Evolutionary conservation across 2,797 vertebrate genomes (phyloP).

Genomic region (Lithobates sylvaticus): DNA sequence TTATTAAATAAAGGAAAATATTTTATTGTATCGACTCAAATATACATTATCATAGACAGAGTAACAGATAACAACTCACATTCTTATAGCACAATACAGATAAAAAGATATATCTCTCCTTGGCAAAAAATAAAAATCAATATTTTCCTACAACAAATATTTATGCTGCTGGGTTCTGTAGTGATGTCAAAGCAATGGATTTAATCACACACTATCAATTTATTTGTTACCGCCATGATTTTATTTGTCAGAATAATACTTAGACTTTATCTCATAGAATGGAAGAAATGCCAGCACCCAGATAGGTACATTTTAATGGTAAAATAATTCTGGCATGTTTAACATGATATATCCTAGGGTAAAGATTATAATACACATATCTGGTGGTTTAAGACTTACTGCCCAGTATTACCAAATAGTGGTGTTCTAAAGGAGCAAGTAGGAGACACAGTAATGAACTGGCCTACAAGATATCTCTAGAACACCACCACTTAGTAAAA

Average conservation of each 20-base stretch:
- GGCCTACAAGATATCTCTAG: background rate
- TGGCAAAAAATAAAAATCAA: constrained; percentile 61
- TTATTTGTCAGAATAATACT: constrained; percentile 73
- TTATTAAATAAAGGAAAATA: constrained; percentile 59
- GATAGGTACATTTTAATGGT: constrained; percentile 66
- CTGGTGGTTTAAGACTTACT: constrained; percentile 26
- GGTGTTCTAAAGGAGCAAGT: constrained; percentile 1
- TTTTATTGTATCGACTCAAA: constrained; percentile 56
- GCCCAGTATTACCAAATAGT: constrained; percentile 39
- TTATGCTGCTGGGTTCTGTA: constrained; percentile 75
- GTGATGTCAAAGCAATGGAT: constrained; percentile 70
- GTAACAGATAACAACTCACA: constrained; percentile 59
- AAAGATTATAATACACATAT: constrained; percentile 65
- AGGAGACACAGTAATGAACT: background rate
- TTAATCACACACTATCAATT: constrained; percentile 70
- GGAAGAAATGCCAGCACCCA: constrained; percentile 69
- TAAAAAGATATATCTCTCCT: constrained; percentile 56
- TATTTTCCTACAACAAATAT: constrained; percentile 66
- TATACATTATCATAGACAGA: constrained; percentile 57
- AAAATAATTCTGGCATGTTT: constrained; percentile 68
- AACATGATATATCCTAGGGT: constrained; percentile 68
- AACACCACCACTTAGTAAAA: constrained; percentile 45
- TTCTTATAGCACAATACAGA: constrained; percentile 57
- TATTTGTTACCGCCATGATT: constrained; percentile 77
- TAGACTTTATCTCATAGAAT: constrained; percentile 75